Base-by-base conservation (phyloP, 2,113 vertebrate genomes). In the Paradoxurus hermaphroditus region DNA sequence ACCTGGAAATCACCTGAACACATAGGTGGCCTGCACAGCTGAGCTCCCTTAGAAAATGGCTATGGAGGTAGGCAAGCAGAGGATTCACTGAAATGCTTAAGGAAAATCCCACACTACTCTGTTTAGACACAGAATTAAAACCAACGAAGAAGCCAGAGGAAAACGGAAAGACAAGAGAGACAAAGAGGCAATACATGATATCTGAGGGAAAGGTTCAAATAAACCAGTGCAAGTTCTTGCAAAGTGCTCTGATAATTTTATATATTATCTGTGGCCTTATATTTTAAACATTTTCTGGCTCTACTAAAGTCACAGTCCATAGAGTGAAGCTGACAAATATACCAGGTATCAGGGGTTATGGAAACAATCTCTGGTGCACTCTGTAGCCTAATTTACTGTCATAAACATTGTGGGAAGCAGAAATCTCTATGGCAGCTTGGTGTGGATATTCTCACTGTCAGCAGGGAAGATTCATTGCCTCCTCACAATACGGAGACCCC, bases 381-480 rank as follows among this genome's bases (percentile, higher is more conserved):
- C 87, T 10, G 19, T 87, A 53, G 96, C 92, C 92, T 97, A 90
- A 97, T 96, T 98, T 97, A 98, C 94, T 95, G 96, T 96, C 98
- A 96, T 94, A 97, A 97, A 97, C 98, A 98, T 36, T 96, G 97
- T 96, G 94, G 97, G 97, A 98, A 88, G 79, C 92, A 87, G 97
- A 86, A 94, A 84, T 98, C 92, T 94, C 90, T 1, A 82, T 88
- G 92, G 97, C 83, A 93, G 90, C 81, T 88, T 75, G 94, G 97
- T 96, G 97, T 98, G 97, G 97, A 93, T 93, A 96, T 96, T 97
- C 97, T 98, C 97, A 97, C 97, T 98, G 98, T 98, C 97, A 94
- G 70, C 97, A 90, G 92, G 94, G 84, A 96, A 97, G 97, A 98
- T 97, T 97, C 97, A 98, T 98, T 86, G 96, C 92, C 94, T 94